phyloP scores from a whole-genome alignment of 2,888 invertebrate genomes.

The Lithophane semibrunnea region DNA sequence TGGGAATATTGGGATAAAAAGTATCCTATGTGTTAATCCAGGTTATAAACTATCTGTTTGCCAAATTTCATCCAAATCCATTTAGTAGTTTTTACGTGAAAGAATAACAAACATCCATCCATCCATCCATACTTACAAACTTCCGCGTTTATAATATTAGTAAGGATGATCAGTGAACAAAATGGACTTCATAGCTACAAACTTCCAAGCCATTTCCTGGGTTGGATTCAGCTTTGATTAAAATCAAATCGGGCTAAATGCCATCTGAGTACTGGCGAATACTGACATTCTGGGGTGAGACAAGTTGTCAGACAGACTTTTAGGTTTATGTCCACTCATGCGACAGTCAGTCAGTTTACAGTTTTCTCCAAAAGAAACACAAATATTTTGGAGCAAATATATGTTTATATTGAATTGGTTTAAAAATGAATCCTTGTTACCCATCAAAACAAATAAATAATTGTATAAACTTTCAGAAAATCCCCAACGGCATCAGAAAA shows the following conservation, averaged over 20 bases:
- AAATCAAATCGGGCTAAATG: background rate
- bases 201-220: background rate
- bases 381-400: background rate
- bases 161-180: background rate
- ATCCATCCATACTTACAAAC: no score
- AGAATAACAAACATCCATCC: no score
- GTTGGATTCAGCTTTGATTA: background rate
- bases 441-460: background rate
- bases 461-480: constrained; percentile 66
- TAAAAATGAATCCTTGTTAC: background rate
- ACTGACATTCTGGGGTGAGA: no score
- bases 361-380: no score
- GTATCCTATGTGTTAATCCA: no score
- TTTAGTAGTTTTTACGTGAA: no score
- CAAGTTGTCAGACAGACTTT: background rate
- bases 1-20: no score
- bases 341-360: no score
- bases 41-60: no score
- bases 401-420: background rate
- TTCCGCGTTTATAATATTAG: no score
- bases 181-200: background rate
- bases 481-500: constrained; percentile 88
- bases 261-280: background rate
- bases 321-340: background rate
- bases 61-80: no score